These are phyloP conservation scores for Willisornis vidua DNA, from an alignment of 2,113 vertebrate species.

Conservation along the genomic window DNA sequence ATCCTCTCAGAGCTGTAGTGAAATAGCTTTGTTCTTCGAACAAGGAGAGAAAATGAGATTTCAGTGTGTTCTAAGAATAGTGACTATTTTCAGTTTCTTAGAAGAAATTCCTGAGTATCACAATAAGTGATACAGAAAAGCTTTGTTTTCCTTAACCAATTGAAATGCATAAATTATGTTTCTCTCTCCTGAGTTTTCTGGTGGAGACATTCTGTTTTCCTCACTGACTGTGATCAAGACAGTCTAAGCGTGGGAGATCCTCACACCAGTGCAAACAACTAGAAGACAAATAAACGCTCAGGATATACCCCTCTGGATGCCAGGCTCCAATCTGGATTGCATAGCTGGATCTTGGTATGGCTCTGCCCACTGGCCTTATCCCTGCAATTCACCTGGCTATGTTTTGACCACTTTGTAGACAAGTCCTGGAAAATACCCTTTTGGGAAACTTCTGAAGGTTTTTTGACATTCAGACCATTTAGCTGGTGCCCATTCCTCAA, in stretches of 20 bases:
- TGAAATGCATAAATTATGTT: neutral
- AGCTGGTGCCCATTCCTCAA: neutral
- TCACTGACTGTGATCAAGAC: neutral
- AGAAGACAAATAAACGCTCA: neutral
- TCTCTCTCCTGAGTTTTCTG: neutral
- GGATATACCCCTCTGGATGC: neutral
- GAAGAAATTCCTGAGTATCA: neutral
- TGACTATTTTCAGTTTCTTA: neutral
- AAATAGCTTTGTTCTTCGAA: neutral
- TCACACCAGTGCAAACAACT: neutral
- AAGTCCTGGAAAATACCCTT: neutral
- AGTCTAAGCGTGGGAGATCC: neutral
- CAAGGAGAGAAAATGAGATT: neutral
- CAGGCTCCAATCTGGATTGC: rapidly evolving
- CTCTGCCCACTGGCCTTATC: neutral
- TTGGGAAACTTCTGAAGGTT: neutral
- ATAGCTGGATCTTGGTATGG: neutral
- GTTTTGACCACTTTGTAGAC: neutral
- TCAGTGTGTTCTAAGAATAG: neutral
- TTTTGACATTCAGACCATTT: rapidly evolving
- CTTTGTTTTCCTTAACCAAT: neutral
- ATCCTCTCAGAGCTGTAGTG: neutral
- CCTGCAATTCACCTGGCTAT: neutral
- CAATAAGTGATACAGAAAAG: neutral
- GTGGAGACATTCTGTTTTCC: neutral